Evolutionary conservation across 2,797 vertebrate genomes (phyloP).

Genomic region (Emys orbicularis): DNA sequence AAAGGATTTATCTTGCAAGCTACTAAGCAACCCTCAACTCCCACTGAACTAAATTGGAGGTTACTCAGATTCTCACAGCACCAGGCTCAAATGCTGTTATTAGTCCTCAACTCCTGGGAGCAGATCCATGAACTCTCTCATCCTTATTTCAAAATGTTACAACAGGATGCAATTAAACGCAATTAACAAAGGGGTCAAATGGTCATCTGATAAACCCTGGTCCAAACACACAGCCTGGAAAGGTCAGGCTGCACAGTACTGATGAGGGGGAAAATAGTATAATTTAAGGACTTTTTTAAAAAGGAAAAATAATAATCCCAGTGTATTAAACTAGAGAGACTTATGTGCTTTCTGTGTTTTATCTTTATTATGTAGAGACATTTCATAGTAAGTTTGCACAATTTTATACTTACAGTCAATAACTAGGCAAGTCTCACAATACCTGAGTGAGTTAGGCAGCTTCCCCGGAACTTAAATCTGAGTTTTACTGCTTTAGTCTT

Average conservation of each 20-base stretch:
- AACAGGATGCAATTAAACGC: slow-evolving; percentile 91
- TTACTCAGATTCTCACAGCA: slow-evolving; percentile 40
- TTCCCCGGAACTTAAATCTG: background rate
- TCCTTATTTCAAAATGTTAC: slow-evolving; percentile 84
- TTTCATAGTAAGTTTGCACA: background rate
- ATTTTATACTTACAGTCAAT: background rate
- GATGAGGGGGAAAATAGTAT: slow-evolving; percentile 56
- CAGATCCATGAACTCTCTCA: slow-evolving; percentile 56
- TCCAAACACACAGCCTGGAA: slow-evolving; percentile 66
- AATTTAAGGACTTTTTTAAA: slow-evolving; percentile 24
- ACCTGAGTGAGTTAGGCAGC: background rate
- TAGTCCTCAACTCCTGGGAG: slow-evolving; percentile 47
- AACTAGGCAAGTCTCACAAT: background rate
- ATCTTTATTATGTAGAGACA: background rate
- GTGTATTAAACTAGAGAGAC: slow-evolving; percentile 38
- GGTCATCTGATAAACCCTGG: slow-evolving; percentile 88
- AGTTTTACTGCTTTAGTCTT: background rate
- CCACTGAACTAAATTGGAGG: background rate
- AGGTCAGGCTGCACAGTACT: slow-evolving; percentile 81
- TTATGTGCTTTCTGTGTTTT: slow-evolving; percentile 50
- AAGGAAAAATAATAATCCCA: slow-evolving; percentile 50
- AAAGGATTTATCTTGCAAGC: background rate
- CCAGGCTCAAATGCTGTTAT: slow-evolving; percentile 1
- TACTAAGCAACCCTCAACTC: background rate
- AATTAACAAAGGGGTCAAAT: slow-evolving; percentile 91